These are phyloP conservation scores for Sturnus vulgaris DNA, from an alignment of 2,113 vertebrate genomes.

Conservation along the genomic window DNA sequence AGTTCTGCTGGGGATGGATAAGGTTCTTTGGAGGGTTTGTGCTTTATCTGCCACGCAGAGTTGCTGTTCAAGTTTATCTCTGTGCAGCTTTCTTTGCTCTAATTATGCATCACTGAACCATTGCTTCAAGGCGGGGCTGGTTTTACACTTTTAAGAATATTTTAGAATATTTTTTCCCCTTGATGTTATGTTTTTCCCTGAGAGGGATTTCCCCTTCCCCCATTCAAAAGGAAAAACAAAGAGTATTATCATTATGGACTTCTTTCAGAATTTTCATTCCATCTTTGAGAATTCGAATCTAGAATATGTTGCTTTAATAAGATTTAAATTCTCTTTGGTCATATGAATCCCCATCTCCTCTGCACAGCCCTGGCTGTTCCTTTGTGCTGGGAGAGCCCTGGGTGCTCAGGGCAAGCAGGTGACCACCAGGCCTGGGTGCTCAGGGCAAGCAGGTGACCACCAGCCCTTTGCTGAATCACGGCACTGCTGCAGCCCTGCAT, in stretches of 20 bases:
- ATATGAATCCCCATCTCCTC: not conserved
- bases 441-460: not conserved
- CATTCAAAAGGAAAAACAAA: not conserved
- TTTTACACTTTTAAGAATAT: not conserved
- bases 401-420: rapidly evolving
- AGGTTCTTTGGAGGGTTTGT: not conserved
- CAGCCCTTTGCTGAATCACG: not conserved
- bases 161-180: not conserved
- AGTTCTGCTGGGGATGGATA: slow-evolving; percentile 45
- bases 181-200: not conserved
- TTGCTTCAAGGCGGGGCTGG: not conserved
- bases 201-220: not conserved
- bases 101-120: not conserved
- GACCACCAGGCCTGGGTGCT: not conserved
- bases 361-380: rapidly evolving
- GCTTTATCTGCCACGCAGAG: not conserved
- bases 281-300: not conserved
- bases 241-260: not conserved
- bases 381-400: not conserved
- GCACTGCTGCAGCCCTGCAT: not conserved
- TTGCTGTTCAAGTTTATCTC: slow-evolving; percentile 15
- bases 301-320: not conserved
- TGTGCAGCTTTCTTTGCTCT: not conserved
- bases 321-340: not conserved
- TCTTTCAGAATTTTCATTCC: not conserved